These are phyloP conservation scores for Charina bottae DNA, from an alignment of 2,113 vertebrate species.

Conservation along the genomic window DNA sequence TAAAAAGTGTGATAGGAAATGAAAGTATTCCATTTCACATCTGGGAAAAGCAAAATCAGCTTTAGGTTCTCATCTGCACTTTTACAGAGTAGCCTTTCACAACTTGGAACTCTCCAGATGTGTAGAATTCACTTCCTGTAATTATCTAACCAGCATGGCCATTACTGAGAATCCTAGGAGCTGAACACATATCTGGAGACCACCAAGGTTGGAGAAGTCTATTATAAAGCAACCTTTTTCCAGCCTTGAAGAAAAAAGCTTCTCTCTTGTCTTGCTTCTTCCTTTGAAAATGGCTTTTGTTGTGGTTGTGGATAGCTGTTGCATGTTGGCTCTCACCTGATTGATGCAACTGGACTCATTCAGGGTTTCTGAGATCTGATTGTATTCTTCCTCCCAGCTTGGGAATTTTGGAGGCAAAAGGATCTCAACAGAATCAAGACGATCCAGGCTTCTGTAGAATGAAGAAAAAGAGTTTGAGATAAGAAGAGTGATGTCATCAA, in stretches of 20 bases:
- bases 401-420: conserved; percentile 85
- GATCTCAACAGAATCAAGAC: conserved; percentile 89
- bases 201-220: background rate
- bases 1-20: background rate
- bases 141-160: background rate
- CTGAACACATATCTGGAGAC: background rate
- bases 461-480: conserved; percentile 28
- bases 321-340: conserved; percentile 81
- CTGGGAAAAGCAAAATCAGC: background rate
- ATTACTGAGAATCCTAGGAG: background rate
- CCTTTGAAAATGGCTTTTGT: background rate
- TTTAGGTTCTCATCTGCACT: background rate
- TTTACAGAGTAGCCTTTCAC: background rate
- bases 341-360: conserved; percentile 81
- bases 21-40: background rate
- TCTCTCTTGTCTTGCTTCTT: background rate
- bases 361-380: conserved; percentile 86
- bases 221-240: background rate
- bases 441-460: conserved; percentile 89
- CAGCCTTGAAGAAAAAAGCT: background rate
- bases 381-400: conserved; percentile 95
- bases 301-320: background rate
- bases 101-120: background rate
- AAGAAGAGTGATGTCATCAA: background rate
- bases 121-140: background rate